Percentiles rank a stretch among this genome's conserved stretches.
These are phyloP conservation scores for Nothoprocta perdicaria DNA, from an alignment of 2,113 vertebrate genomes.

Conservation along the genomic window DNA sequence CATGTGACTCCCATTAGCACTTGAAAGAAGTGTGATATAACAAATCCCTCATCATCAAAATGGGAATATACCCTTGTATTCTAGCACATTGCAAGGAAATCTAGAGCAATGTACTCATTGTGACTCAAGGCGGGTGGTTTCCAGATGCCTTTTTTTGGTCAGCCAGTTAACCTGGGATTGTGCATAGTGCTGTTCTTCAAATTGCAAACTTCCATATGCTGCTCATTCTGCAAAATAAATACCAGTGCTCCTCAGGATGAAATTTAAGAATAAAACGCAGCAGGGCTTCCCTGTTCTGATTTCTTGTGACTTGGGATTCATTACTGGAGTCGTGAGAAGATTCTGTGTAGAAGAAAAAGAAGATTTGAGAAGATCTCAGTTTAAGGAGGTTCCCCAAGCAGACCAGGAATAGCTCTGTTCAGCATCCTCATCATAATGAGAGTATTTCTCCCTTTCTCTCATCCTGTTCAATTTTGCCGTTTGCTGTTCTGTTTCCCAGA, in stretches of 20 bases:
- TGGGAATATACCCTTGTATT: background rate
- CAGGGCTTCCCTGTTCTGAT: background rate
- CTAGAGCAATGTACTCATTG: background rate
- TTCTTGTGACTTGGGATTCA: constrained; percentile 12
- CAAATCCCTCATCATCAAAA: background rate
- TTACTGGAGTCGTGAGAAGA: background rate
- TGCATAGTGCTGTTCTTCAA: accelerated
- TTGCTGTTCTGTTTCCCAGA: background rate
- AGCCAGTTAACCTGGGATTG: background rate
- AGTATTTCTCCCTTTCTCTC: background rate
- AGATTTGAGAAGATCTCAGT: background rate
- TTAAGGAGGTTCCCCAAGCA: background rate
- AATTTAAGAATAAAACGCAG: constrained; percentile 30
- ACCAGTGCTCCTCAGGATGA: background rate
- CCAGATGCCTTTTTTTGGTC: constrained; percentile 33
- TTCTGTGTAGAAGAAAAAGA: background rate
- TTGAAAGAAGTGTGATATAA: background rate
- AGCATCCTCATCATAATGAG: background rate
- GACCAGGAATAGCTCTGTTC: background rate
- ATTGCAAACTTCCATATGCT: background rate
- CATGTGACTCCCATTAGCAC: background rate
- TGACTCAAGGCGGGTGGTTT: background rate
- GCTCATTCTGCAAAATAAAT: constrained; percentile 36
- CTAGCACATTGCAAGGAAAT: background rate
- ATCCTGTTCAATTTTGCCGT: background rate